Percentiles rank a stretch among this genome's conserved stretches.
Evolutionary conservation across 2,888 invertebrate genomes (phyloP).

Genomic region (Rhingia rostrata): DNA sequence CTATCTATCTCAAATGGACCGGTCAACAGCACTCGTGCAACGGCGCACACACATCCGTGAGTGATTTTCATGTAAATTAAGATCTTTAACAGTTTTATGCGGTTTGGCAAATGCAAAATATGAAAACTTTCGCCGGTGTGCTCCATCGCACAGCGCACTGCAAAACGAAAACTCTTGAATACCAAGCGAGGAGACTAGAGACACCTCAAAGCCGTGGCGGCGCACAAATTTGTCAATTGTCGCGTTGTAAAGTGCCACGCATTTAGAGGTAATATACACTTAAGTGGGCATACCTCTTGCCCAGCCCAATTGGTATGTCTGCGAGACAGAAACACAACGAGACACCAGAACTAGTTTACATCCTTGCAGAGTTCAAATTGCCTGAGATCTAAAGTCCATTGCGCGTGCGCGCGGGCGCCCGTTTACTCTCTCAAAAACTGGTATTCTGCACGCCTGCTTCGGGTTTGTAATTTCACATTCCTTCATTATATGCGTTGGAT

Average conservation of each 20-base stretch:
- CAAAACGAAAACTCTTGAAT: constrained; percentile 32
- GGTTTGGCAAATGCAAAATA: constrained; percentile 18
- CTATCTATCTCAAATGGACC: constrained; percentile 34
- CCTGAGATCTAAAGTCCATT: neutral
- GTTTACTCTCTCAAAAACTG: neutral
- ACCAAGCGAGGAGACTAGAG: constrained; percentile 18
- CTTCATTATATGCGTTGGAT: constrained; percentile 40
- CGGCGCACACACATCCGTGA: constrained; percentile 31
- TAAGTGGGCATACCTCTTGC: neutral
- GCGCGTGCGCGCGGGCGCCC: neutral
- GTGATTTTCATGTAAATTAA: constrained; percentile 58
- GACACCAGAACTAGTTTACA: constrained; percentile 47
- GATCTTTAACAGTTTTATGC: constrained; percentile 36
- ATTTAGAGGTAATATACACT: constrained; percentile 30
- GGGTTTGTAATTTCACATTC: constrained; percentile 39
- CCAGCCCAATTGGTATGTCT: constrained; percentile 25
- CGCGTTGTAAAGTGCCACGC: constrained; percentile 49
- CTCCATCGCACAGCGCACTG: neutral
- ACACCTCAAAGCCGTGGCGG: constrained; percentile 6
- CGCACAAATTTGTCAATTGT: constrained; percentile 44
- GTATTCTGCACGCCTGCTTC: constrained; percentile 2
- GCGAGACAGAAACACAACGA: neutral
- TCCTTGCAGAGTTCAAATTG: constrained; percentile 23
- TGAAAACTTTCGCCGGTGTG: constrained; percentile 52
- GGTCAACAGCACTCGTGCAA: constrained; percentile 21